Conservation (phyloP, 2,113 vertebrate species). For the Serinus canaria region DNA sequence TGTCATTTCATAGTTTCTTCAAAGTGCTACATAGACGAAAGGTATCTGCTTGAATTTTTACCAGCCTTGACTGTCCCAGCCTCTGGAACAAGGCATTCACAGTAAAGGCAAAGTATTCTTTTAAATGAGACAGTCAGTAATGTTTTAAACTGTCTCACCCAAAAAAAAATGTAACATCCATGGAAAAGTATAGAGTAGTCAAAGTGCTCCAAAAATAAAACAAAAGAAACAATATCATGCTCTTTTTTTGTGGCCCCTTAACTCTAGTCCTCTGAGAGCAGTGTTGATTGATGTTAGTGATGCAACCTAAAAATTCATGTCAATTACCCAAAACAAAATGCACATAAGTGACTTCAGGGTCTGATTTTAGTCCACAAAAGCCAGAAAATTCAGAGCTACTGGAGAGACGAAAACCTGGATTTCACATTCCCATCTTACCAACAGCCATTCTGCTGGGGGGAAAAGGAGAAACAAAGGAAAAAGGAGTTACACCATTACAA, state of each 20-base stretch:
- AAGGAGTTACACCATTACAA: not conserved
- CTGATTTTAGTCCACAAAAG: constrained; percentile 65
- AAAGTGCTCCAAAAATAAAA: constrained; percentile 61
- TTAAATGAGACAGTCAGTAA: constrained; percentile 26
- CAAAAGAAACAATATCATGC: constrained; percentile 44
- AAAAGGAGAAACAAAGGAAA: constrained; percentile 14
- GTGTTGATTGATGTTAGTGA: constrained; percentile 32
- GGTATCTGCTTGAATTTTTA: constrained; percentile 54
- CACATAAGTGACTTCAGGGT: constrained; percentile 35
- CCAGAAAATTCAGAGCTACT: constrained; percentile 58
- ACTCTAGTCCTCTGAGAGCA: constrained; percentile 43
- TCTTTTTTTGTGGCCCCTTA: constrained; percentile 57
- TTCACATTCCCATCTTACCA: constrained; percentile 42
- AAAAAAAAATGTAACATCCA: constrained; percentile 56
- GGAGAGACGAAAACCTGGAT: constrained; percentile 33
- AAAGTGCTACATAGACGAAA: constrained; percentile 28
- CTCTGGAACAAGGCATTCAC: constrained; percentile 36
- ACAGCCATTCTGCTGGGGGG: not conserved
- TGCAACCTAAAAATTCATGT: constrained; percentile 65
- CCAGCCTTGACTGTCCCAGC: constrained; percentile 35
- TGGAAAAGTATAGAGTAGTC: constrained; percentile 59
- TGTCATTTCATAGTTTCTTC: constrained; percentile 37
- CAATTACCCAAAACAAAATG: constrained; percentile 65
- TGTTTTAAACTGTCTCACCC: constrained; percentile 53
- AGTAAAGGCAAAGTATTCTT: constrained; percentile 25